phyloP scores from a whole-genome alignment of 2,113 vertebrate genomes.

The Neogobius melanostomus region DNA sequence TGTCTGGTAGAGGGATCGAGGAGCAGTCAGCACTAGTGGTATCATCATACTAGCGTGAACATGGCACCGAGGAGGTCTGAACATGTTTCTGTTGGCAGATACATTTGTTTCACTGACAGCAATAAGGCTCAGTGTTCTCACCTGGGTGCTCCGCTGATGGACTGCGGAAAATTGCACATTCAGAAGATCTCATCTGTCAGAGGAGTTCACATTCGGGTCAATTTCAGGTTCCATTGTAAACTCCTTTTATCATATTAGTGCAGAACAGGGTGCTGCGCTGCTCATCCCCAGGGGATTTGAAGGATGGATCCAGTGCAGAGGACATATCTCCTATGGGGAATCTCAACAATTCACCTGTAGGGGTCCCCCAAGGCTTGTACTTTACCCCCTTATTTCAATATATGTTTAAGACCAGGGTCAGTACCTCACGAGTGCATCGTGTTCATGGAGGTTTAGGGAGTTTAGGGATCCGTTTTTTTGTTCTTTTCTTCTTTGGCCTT shows the following conservation, averaged over 20 bases:
- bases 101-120: conserved; percentile 3
- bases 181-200: conserved; percentile 35
- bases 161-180: conserved; percentile 16
- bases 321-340: too few relatives aligned
- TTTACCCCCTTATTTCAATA: too few relatives aligned
- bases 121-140: conserved; percentile 32
- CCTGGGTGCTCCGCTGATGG: conserved; percentile 30
- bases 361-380: too few relatives aligned
- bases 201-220: not conserved
- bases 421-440: too few relatives aligned
- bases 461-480: too few relatives aligned
- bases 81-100: conserved; percentile 24
- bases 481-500: too few relatives aligned
- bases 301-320: too few relatives aligned
- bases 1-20: conserved; percentile 10
- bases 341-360: too few relatives aligned
- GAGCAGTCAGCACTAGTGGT: conserved; percentile 21
- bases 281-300: too few relatives aligned
- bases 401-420: too few relatives aligned
- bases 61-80: conserved; percentile 11
- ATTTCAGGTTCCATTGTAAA: not conserved
- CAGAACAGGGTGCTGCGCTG: too few relatives aligned
- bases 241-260: not conserved
- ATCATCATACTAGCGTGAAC: conserved; percentile 1
- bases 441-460: too few relatives aligned